Percentiles rank a stretch among this genome's conserved stretches.
These are phyloP conservation scores for Macroramphosus scolopax DNA, from an alignment of 2,797 vertebrate genomes.

Conservation along the genomic window DNA sequence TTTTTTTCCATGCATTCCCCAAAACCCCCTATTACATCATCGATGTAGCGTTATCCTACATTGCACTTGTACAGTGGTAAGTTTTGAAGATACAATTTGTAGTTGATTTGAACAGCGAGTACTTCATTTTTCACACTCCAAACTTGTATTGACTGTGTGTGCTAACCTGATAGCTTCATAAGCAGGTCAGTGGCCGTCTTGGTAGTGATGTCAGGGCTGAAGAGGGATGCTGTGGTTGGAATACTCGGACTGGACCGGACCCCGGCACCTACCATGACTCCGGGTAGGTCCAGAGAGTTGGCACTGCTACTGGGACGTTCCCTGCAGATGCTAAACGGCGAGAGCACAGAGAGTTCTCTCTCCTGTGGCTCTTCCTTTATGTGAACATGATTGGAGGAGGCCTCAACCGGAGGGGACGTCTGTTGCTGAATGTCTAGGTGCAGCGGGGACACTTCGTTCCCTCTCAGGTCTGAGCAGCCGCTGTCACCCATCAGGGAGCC, in stretches of 20 bases:
- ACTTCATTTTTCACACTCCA: not conserved
- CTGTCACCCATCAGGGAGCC: slow-evolving; percentile 85
- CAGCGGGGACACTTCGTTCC: slow-evolving; percentile 78
- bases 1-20: not conserved
- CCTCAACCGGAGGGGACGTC: slow-evolving; percentile 77
- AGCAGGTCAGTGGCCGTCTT: slow-evolving; percentile 99
- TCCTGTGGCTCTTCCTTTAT: slow-evolving; percentile 98
- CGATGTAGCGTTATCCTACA: not conserved
- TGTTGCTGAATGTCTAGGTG: slow-evolving; percentile 65
- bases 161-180: slow-evolving; percentile 97
- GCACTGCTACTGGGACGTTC: slow-evolving; percentile 85
- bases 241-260: slow-evolving; percentile 73
- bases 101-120: too few species aligned
- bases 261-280: slow-evolving; percentile 69
- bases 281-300: slow-evolving; percentile 70
- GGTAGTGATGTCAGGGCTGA: slow-evolving; percentile 96
- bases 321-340: slow-evolving; percentile 84
- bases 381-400: slow-evolving; percentile 82
- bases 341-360: slow-evolving; percentile 81
- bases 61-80: slow-evolving; percentile 1
- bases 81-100: not conserved
- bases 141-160: too few species aligned
- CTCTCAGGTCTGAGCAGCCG: slow-evolving; percentile 75
- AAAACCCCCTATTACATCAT: not conserved
- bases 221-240: slow-evolving; percentile 85